Percentiles rank a stretch among this genome's conserved stretches.
phyloP scores from a whole-genome alignment of 2,113 vertebrate genomes.

The Melanotaenia duboulayi region DNA sequence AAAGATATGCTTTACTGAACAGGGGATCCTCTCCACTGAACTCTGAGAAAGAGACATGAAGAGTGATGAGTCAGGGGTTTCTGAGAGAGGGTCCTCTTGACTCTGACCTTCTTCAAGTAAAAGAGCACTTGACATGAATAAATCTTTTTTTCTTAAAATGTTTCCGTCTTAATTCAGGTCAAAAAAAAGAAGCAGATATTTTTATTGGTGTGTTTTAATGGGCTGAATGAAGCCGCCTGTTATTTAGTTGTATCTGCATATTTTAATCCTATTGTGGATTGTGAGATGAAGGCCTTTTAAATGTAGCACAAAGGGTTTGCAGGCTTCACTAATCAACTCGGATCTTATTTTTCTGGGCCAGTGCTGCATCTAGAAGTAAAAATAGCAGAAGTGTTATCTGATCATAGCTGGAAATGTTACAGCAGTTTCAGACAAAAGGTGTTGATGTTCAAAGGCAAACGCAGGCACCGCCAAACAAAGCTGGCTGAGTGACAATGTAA shows the following conservation, averaged over 20 bases:
- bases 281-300: conserved; percentile 61
- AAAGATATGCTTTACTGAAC: conserved; percentile 9
- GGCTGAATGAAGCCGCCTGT: conserved; percentile 19
- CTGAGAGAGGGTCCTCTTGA: neutral
- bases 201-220: conserved; percentile 20
- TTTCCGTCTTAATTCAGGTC: conserved; percentile 27
- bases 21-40: neutral
- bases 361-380: conserved; percentile 58
- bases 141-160: conserved; percentile 64
- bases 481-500: conserved; percentile 51
- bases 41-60: neutral
- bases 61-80: neutral
- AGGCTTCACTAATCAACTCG: conserved; percentile 58
- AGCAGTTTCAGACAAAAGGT: conserved; percentile 65
- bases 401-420: conserved; percentile 61
- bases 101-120: conserved; percentile 28
- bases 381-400: conserved; percentile 70
- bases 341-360: conserved; percentile 69
- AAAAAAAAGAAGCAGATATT: conserved; percentile 35
- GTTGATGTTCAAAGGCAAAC: conserved; percentile 65
- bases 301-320: conserved; percentile 55
- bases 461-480: conserved; percentile 53
- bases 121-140: conserved; percentile 56
- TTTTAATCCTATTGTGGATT: conserved; percentile 41
- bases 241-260: conserved; percentile 48